Conservation (phyloP, 2,888 invertebrate genomes). For the Euspilapteryx auroguttella region DNA sequence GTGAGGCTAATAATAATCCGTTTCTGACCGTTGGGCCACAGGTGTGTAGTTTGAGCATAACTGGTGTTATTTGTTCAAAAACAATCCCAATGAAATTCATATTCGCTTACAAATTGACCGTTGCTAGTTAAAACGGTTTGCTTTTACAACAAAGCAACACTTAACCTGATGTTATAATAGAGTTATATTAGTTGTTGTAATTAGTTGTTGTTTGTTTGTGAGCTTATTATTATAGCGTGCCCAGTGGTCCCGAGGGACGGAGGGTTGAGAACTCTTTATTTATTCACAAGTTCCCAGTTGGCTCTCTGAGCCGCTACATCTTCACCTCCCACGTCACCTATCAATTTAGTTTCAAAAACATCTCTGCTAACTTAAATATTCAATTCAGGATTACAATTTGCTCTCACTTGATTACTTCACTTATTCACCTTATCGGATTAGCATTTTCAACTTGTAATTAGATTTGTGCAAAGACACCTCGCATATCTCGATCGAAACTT, state of each 20-base stretch:
- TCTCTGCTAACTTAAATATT: too few relatives aligned
- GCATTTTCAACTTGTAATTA: conserved; percentile 41
- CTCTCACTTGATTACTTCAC: too few relatives aligned
- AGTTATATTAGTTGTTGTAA: conserved; percentile 41
- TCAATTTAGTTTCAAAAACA: too few relatives aligned
- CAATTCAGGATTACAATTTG: too few relatives aligned
- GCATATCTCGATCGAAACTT: conserved; percentile 39
- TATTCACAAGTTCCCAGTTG: conserved; percentile 38
- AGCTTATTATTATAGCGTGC: conserved; percentile 39
- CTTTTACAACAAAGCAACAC: conserved; percentile 23
- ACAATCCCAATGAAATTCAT: conserved; percentile 11
- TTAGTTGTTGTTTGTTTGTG: conserved; percentile 52
- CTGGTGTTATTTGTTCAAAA: too few relatives aligned
- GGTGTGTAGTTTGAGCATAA: too few relatives aligned
- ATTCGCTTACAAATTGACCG: conserved; percentile 26
- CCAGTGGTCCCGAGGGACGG: conserved; percentile 28
- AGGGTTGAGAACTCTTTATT: conserved; percentile 33
- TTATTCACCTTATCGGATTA: too few relatives aligned
- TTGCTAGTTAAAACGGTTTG: conserved; percentile 2
- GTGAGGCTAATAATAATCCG: too few relatives aligned
- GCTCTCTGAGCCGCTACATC: conserved; percentile 24
- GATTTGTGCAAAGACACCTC: conserved; percentile 38
- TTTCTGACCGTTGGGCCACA: too few relatives aligned
- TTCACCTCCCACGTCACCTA: conserved; percentile 18
- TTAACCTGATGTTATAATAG: conserved; percentile 34